Evolutionary conservation across 2,113 vertebrate genomes (phyloP).

Genomic region (Sula dactylatra): DNA sequence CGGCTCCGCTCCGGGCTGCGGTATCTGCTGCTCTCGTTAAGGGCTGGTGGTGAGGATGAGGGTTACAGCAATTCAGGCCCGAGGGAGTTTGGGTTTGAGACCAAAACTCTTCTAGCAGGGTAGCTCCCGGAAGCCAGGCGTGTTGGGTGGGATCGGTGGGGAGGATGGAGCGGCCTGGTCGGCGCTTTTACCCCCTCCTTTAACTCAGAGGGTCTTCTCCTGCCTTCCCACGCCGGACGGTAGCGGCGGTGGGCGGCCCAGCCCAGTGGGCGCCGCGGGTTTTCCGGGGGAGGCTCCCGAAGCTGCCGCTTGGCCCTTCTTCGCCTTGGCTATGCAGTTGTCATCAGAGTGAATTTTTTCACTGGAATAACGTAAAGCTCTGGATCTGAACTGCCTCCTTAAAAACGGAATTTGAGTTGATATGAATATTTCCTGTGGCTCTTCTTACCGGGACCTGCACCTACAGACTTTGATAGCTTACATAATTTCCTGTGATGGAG

Average conservation of each 20-base stretch:
- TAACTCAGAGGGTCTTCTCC: background rate
- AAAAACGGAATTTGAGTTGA: background rate
- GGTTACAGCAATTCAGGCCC: background rate
- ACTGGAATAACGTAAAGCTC: background rate
- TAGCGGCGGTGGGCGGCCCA: background rate
- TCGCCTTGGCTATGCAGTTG: background rate
- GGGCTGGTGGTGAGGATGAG: background rate
- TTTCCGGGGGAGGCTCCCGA: accelerated
- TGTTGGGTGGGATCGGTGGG: background rate
- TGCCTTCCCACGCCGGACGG: background rate
- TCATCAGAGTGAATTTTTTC: background rate
- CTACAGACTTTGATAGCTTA: slow-evolving; percentile 44
- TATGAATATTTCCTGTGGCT: slow-evolving; percentile 29
- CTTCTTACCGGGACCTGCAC: background rate
- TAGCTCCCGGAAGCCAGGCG: no score
- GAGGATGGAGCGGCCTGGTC: background rate
- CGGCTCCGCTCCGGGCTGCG: background rate
- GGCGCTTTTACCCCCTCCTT: accelerated
- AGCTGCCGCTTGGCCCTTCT: background rate
- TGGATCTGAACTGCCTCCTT: background rate
- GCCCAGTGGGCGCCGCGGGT: accelerated
- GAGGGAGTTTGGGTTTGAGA: background rate
- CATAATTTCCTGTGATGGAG: slow-evolving; percentile 55
- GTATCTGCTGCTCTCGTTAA: background rate
- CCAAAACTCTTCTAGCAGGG: background rate